Evolutionary conservation across 2,797 vertebrate genomes (phyloP), one percentile per base, ranked within the genome.

Genomic region (Falco naumanni): DNA sequence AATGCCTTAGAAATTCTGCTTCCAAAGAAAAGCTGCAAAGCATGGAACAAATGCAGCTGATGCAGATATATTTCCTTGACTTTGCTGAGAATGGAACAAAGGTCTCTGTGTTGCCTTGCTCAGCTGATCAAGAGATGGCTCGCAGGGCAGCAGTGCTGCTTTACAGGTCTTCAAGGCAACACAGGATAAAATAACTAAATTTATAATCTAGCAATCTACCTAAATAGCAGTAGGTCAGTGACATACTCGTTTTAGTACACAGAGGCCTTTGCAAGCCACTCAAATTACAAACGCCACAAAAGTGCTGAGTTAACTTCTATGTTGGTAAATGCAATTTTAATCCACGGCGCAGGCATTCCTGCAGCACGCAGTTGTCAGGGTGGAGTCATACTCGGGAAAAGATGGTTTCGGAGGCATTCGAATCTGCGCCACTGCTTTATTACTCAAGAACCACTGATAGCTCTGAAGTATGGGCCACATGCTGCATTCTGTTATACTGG

Each of bases 341-440:
- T 15, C 63, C 90, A 39, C 4, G 6, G 78, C 39, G 34, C 45
- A 48, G 80, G 82, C 87, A 85, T 95, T 95, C 88, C 53, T 31
- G 33, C 65, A 83, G 88, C 75, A 45, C 2, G 11, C 95, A 96
- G 92, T 87, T 97, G 94, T 93, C 92, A 75, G 96, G 96, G 96
- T 75, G 93, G 87, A 81, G 94, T 45, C 39, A 6, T 2, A 50
- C 71, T 24, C 78, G 56, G 82, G 92, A 89, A 94, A 89, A 93
- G 92, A 90, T n/a, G 93, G 81, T 95, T 95, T 92, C 92, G 87
- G 90, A 93, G 84, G 92, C 89, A 96, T 96, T 86, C 84, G 63
- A 86, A 24, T 68, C 71, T 83, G 50, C 10, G 11, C 68, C 71
- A 15, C 61, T 57, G 90, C 86, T 75, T 88, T 81, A 86, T 69